Conservation (phyloP, 2,113 vertebrate species). For the Dissostichus mawsoni region DNA sequence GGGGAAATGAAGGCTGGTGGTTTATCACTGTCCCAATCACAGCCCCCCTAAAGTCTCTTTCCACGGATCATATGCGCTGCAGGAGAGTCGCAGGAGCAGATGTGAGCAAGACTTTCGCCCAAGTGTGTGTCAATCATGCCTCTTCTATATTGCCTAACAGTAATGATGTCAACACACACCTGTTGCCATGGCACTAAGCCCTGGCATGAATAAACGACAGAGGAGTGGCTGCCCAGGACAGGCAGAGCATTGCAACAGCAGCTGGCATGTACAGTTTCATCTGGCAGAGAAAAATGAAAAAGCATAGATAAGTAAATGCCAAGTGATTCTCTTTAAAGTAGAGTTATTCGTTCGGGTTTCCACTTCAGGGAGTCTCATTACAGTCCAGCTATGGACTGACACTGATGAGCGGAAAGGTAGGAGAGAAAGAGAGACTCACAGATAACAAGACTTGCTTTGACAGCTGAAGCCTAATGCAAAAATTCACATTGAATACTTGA, state of each 20-base stretch:
- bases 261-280: slow-evolving; percentile 42
- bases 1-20: slow-evolving; percentile 51
- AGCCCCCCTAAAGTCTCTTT: slow-evolving; percentile 20
- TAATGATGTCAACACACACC: slow-evolving; percentile 65
- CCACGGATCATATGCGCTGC: not conserved
- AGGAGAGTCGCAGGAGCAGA: slow-evolving; percentile 29
- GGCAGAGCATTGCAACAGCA: slow-evolving; percentile 27
- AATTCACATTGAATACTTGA: slow-evolving; percentile 37
- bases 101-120: slow-evolving; percentile 12
- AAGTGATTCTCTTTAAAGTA: slow-evolving; percentile 34
- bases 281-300: slow-evolving; percentile 26
- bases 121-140: not conserved
- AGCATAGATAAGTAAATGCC: slow-evolving; percentile 18
- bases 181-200: slow-evolving; percentile 55
- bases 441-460: slow-evolving; percentile 31
- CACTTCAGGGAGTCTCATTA: slow-evolving; percentile 37
- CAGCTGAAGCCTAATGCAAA: slow-evolving; percentile 22
- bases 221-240: slow-evolving; percentile 25
- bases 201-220: slow-evolving; percentile 28
- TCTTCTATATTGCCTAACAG: not conserved
- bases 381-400: slow-evolving; percentile 10
- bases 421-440: slow-evolving; percentile 41
- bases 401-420: slow-evolving; percentile 30
- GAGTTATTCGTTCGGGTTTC: slow-evolving; percentile 43
- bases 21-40: slow-evolving; percentile 59